A percentile compares a stretch with the other conserved stretches of the same genome.
These are phyloP conservation scores for Chelidonichthys spinosus DNA, from an alignment of 2,797 vertebrate genomes.

Conservation along the genomic window DNA sequence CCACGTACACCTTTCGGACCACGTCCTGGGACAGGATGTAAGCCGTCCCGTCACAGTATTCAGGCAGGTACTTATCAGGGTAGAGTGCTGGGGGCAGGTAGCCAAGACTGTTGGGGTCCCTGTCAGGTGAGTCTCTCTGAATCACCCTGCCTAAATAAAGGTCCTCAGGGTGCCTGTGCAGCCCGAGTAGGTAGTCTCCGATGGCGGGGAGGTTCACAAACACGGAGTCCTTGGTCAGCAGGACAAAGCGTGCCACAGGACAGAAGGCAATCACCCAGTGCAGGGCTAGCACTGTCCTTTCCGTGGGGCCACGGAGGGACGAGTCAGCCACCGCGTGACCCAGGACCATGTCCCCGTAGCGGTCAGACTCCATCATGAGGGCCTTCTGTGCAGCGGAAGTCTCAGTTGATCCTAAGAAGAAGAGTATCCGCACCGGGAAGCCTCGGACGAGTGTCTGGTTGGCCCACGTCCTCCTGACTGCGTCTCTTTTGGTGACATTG, in stretches of 20 bases:
- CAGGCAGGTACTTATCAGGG: conserved; percentile 86
- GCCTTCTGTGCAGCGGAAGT: conserved; percentile 74
- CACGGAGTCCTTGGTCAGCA: conserved; percentile 86
- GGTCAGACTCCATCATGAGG: conserved; percentile 65
- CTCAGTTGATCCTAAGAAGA: conserved; percentile 73
- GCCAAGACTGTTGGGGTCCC: conserved; percentile 80
- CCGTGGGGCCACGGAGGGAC: conserved; percentile 74
- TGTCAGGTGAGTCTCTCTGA: conserved; percentile 83
- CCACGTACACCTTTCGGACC: conserved; percentile 89
- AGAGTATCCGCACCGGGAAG: conserved; percentile 71
- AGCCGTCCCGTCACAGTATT: conserved; percentile 87
- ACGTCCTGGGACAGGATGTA: conserved; percentile 92
- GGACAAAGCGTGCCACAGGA: conserved; percentile 86
- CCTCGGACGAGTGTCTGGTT: conserved; percentile 80
- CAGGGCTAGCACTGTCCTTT: conserved; percentile 81
- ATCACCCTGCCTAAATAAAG: conserved; percentile 89
- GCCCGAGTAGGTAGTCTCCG: conserved; percentile 84
- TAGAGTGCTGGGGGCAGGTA: conserved; percentile 84
- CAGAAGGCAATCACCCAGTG: conserved; percentile 92
- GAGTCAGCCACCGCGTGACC: conserved; percentile 76
- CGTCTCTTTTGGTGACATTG: conserved; percentile 83
- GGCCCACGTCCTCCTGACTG: conserved; percentile 90
- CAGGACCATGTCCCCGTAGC: conserved; percentile 70
- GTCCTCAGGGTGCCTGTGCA: conserved; percentile 87
- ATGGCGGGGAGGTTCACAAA: conserved; percentile 88